Conservation (phyloP, 2,888 invertebrate species). For the Monoplex corrugatus region DNA sequence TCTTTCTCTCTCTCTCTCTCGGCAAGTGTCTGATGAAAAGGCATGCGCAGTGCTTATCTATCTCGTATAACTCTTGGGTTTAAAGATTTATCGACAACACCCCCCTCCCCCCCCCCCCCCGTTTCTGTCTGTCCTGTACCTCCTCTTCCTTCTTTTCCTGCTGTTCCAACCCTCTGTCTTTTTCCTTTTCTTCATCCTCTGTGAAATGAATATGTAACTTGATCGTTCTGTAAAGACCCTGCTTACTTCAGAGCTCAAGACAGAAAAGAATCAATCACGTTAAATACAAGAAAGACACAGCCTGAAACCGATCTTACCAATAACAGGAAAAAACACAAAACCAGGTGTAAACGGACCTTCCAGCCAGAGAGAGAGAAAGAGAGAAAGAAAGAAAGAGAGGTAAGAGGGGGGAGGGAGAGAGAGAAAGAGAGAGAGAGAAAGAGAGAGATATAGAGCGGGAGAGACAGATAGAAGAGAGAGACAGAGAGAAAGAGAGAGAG, state of each 20-base stretch:
- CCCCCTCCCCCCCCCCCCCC: not conserved
- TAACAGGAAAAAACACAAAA: too few species aligned
- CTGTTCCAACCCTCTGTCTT: not conserved
- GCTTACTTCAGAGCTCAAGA: too few species aligned
- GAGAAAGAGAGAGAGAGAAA: not conserved
- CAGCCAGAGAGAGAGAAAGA: too few species aligned
- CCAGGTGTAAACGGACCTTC: too few species aligned
- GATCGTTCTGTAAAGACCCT: too few species aligned
- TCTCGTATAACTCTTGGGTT: not conserved
- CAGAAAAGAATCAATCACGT: too few species aligned
- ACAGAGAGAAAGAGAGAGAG: not conserved
- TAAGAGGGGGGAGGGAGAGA: not conserved
- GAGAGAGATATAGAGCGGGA: not conserved
- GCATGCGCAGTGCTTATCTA: too few species aligned
- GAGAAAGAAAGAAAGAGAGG: not conserved
- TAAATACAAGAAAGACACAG: too few species aligned
- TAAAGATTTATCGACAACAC: not conserved
- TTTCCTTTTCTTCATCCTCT: not conserved
- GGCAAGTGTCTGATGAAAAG: too few species aligned
- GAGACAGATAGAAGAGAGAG: not conserved
- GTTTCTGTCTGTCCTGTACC: not conserved
- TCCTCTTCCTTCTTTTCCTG: not conserved
- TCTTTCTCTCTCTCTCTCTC: not conserved
- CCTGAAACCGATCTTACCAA: too few species aligned
- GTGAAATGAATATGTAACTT: too few species aligned